Conservation (phyloP, 2,888 invertebrate genomes). For the Troides helena region DNA sequence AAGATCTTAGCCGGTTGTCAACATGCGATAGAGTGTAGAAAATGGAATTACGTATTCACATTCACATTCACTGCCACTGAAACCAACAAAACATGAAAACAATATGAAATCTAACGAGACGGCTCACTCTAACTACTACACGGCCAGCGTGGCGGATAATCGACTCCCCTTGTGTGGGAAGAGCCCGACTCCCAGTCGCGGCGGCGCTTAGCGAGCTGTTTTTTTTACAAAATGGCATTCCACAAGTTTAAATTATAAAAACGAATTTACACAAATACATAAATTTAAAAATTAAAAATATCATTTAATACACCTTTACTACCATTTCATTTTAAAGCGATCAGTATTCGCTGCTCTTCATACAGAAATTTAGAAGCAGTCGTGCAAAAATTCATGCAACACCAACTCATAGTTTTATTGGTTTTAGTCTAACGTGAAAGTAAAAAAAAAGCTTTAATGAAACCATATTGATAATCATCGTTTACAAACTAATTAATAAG, state of each 20-base stretch:
- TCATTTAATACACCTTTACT: not conserved
- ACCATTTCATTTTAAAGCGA: not conserved
- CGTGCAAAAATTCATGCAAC: not conserved
- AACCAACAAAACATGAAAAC: constrained; percentile 67
- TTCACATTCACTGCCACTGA: constrained; percentile 42
- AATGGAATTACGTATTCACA: constrained; percentile 57
- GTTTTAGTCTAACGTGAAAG: constrained; percentile 60
- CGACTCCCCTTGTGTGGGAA: too few relatives aligned
- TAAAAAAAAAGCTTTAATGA: constrained; percentile 53
- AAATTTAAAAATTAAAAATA: not conserved
- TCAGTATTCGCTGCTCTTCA: not conserved
- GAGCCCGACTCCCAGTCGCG: too few relatives aligned
- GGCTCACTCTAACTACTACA: not conserved
- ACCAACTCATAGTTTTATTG: constrained; percentile 54
- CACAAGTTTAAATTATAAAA: not conserved
- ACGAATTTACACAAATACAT: not conserved
- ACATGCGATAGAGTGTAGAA: constrained; percentile 77
- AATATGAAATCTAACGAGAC: not conserved
- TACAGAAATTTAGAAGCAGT: not conserved
- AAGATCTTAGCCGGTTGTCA: constrained; percentile 34
- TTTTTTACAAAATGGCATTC: not conserved
- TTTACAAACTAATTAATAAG: constrained; percentile 81
- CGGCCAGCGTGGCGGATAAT: too few relatives aligned
- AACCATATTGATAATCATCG: constrained; percentile 69
- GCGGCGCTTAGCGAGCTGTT: too few relatives aligned